A percentile compares a stretch with the other conserved stretches of the same genome.
These are phyloP conservation scores for Chaetura pelagica DNA, from an alignment of 2,113 vertebrate genomes.

Conservation along the genomic window DNA sequence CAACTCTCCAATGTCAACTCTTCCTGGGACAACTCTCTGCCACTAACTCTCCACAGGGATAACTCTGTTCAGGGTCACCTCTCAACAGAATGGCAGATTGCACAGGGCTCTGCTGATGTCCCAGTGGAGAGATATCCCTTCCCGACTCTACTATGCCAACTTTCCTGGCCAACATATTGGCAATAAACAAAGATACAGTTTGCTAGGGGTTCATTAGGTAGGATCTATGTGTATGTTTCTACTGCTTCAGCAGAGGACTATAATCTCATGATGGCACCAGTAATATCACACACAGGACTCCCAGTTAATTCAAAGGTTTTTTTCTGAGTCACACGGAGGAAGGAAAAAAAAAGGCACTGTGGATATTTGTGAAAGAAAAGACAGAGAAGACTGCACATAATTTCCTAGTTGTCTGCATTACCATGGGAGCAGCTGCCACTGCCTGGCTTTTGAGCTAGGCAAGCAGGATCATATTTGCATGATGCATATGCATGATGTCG, in stretches of 20 bases:
- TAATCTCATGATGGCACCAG: not conserved
- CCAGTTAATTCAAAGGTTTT: not conserved
- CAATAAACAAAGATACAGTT: not conserved
- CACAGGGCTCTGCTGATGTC: too few species aligned
- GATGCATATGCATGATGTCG: not conserved
- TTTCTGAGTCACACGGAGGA: not conserved
- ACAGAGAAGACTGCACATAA: not conserved
- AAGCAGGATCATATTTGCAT: not conserved
- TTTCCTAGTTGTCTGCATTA: not conserved
- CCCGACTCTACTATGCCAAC: not conserved
- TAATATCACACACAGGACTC: rapidly evolving
- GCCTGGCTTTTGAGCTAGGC: not conserved
- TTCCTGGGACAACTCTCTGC: too few species aligned
- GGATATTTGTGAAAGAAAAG: not conserved
- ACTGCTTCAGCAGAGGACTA: not conserved
- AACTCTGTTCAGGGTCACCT: too few species aligned
- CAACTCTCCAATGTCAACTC: too few species aligned
- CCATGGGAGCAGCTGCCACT: not conserved
- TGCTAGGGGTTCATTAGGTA: not conserved
- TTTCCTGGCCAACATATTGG: not conserved
- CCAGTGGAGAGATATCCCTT: too few species aligned
- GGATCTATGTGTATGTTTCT: not conserved
- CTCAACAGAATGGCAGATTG: too few species aligned
- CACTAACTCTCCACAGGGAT: too few species aligned
- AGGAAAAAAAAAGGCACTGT: not conserved